A percentile compares a stretch with the other conserved stretches of the same genome.
These are phyloP conservation scores for Sander lucioperca DNA, from an alignment of 2,113 vertebrate genomes.

Conservation along the genomic window DNA sequence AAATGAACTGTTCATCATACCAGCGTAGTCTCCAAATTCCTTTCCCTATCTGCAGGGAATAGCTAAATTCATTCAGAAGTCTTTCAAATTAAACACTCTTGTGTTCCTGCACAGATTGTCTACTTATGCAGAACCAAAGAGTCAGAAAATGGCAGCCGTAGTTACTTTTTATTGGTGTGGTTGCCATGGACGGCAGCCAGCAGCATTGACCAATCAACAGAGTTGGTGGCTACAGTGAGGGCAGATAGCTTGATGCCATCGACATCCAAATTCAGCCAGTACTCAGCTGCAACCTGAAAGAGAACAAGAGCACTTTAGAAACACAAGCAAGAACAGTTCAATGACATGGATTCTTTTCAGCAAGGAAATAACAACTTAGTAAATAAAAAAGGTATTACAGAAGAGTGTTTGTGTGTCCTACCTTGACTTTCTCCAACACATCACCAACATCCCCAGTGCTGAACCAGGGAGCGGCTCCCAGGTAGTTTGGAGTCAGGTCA, in stretches of 20 bases:
- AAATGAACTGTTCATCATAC: neutral
- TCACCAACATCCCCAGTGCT: rapidly evolving
- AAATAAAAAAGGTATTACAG: neutral
- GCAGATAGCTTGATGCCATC: constrained; percentile 84
- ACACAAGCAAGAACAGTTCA: neutral
- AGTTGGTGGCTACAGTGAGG: neutral
- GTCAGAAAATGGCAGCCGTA: neutral
- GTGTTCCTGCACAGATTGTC: neutral
- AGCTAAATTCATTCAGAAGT: neutral
- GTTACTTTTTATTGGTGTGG: constrained; percentile 70
- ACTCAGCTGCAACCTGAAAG: constrained; percentile 64
- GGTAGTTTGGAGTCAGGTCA: constrained; percentile 90
- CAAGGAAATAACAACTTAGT: neutral
- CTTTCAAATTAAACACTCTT: neutral
- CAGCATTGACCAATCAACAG: constrained; percentile 69
- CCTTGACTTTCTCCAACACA: constrained; percentile 66
- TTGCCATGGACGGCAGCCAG: constrained; percentile 70
- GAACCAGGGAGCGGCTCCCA: constrained; percentile 80
- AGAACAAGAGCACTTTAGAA: constrained; percentile 9
- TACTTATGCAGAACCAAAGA: neutral
- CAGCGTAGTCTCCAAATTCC: neutral
- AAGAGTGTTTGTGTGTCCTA: constrained; percentile 22
- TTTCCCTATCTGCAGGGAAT: too few relatives aligned
- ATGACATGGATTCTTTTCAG: neutral
- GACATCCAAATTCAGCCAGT: constrained; percentile 79